These are phyloP conservation scores for Scleropages formosus DNA, from an alignment of 2,797 vertebrate species.

Conservation along the genomic window DNA sequence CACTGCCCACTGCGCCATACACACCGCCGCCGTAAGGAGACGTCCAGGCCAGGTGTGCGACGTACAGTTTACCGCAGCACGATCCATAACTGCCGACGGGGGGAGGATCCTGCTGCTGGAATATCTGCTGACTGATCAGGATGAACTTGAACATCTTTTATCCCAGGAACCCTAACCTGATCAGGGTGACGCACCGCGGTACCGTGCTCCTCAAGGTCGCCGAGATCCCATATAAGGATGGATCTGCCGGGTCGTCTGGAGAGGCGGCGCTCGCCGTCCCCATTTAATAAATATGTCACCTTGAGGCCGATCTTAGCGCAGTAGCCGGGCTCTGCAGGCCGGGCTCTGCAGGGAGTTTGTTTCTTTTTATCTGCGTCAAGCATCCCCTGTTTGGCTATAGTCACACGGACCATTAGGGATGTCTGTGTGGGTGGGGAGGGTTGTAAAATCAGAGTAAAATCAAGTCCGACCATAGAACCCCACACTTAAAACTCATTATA, in stretches of 20 bases:
- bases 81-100: not conserved
- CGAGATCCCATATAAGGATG: slow-evolving; percentile 7
- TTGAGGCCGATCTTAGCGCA: no score
- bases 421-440: slow-evolving; percentile 2
- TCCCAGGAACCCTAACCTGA: not conserved
- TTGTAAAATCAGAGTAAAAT: not conserved
- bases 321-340: no score
- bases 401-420: slow-evolving; percentile 11
- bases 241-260: not conserved
- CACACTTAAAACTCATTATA: no score
- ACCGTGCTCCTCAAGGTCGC: not conserved
- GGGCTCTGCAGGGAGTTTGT: no score
- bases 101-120: not conserved
- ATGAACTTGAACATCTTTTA: not conserved
- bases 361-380: not conserved
- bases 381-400: not conserved
- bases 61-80: not conserved
- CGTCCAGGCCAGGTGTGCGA: not conserved
- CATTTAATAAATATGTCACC: no score
- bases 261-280: not conserved
- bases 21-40: not conserved
- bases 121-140: slow-evolving; percentile 20
- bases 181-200: no score
- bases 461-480: no score
- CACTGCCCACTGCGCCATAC: slow-evolving; percentile 10